phyloP scores from a whole-genome alignment of 2,888 invertebrate species.

The Synergus itoensis region DNA sequence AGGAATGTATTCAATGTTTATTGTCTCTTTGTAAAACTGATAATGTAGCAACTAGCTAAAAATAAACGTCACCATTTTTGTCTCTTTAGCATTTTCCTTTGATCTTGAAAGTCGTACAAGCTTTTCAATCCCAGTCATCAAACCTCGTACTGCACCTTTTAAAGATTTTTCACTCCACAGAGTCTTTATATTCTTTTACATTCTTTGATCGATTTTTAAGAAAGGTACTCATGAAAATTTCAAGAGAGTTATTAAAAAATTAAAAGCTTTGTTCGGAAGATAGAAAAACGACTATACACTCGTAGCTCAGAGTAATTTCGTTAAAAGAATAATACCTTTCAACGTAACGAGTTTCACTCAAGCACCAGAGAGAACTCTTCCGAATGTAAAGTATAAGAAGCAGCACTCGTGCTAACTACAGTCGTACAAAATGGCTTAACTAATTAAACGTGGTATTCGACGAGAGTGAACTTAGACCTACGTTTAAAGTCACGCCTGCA shows the following conservation, averaged over 20 bases:
- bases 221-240: neutral
- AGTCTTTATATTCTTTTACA: neutral
- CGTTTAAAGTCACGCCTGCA: conserved; percentile 13
- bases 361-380: conserved; percentile 14
- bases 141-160: conserved; percentile 8
- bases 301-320: conserved; percentile 56
- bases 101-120: conserved; percentile 2
- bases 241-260: neutral
- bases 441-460: conserved; percentile 30
- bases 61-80: neutral
- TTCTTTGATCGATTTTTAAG: neutral
- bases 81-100: conserved; percentile 12
- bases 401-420: neutral
- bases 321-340: conserved; percentile 65
- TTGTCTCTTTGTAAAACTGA: too few relatives aligned
- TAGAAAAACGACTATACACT: conserved; percentile 38
- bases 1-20: too few relatives aligned
- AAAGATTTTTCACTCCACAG: neutral
- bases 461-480: conserved; percentile 6
- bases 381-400: neutral
- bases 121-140: conserved; percentile 21
- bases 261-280: conserved; percentile 48
- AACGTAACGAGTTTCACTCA: conserved; percentile 43
- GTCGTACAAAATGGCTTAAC: conserved; percentile 29
- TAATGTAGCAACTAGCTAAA: too few relatives aligned